Base-by-base conservation (phyloP, 2,113 vertebrate species). In the Bufo gargarizans region DNA sequence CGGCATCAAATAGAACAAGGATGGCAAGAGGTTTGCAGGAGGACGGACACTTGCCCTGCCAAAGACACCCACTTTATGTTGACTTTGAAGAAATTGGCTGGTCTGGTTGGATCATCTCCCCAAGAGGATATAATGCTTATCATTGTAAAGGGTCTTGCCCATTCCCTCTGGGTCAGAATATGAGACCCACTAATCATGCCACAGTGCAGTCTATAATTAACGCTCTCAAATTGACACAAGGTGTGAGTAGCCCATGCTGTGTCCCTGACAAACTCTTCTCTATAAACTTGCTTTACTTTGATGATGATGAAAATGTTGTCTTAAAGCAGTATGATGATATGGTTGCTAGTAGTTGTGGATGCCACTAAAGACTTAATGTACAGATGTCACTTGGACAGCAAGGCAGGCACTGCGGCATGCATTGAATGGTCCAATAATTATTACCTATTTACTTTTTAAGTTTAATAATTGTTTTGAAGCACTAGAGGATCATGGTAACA, bases 61-160 rank as follows among this genome's bases (percentile, higher is more conserved):
- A 95, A 90, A 94, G 95, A 0, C 87, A 91, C 67, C 95, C 95
- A 0, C 94, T 96, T 19, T 96, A 96, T 3, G 96, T 96, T 0
- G 96, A 96, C 92, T 96, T 96, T 3, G 96, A 96, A 88, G 96
- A 96, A 91, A 96, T 96, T 4, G 96, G 96, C 90, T 96, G 96
- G 96, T 96, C 96, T 0, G 94, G 95, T 45, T 96, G 96, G 96
- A 96, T 96, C 7, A 95, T 96, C 65, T 96, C 96, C 7, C 96
- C 96, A 0, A 92, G 94, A 4, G 95, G 96, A 7, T 96, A 96
- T 93, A 96, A 96, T 10, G 96, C 96, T 0, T 96, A 96, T 90
- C 94, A 96, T 90, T 96, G 96, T 92, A 96, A 95, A 89, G 96
- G 96, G 61, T 94, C 95, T 82, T 96, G 96, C 69, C 91, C 93